Conservation (phyloP, 2,888 invertebrate species). For the Bombyx huttoni region DNA sequence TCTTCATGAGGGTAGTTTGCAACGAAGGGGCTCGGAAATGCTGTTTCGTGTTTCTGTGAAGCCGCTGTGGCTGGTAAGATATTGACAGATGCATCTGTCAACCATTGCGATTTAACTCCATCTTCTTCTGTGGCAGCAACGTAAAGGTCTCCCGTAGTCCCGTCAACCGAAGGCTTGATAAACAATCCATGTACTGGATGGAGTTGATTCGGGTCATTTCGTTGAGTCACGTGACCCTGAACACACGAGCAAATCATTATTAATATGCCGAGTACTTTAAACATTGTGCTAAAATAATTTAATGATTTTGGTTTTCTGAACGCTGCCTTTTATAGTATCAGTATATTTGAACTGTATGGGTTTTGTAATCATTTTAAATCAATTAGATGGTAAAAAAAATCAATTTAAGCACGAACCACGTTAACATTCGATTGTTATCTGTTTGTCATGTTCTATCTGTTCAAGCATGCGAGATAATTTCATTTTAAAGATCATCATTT, state of each 20-base stretch:
- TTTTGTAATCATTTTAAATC: background rate
- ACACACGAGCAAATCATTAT: background rate
- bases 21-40: conserved; percentile 19
- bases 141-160: conserved; percentile 55
- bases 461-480: background rate
- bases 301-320: background rate
- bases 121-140: conserved; percentile 59
- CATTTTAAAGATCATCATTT: background rate
- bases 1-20: conserved; percentile 29
- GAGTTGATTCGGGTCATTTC: conserved; percentile 30
- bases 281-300: background rate
- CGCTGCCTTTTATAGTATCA: background rate
- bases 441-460: background rate
- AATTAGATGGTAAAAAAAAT: background rate
- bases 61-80: conserved; percentile 30
- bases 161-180: conserved; percentile 54
- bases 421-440: background rate
- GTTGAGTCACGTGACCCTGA: conserved; percentile 22
- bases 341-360: background rate
- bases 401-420: background rate
- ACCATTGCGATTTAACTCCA: conserved; percentile 50
- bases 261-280: background rate
- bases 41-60: conserved; percentile 20
- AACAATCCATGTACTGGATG: conserved; percentile 58
- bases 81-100: conserved; percentile 50